Evolutionary conservation across 2,888 invertebrate genomes (phyloP), one percentile per base, ranked within the genome.

Genomic region (Anthrax anthrax): DNA sequence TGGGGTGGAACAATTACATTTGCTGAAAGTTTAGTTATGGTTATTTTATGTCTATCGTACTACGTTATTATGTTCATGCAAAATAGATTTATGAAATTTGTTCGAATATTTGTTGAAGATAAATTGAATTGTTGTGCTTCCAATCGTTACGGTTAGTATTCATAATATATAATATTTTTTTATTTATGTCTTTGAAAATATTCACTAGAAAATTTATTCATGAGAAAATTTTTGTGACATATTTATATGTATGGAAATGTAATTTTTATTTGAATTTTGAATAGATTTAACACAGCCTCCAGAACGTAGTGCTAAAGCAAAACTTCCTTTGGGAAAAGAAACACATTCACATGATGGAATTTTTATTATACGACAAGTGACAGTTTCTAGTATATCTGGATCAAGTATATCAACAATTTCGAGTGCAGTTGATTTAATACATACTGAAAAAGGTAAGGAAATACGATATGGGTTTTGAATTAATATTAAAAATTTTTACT

Each of bases 1-100:
- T 83, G 83, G 78, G 91, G 91, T 56, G 81, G 81, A 2, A 66
- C 69, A 47, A 76, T 94, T 27, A 77, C 76, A 50, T 90, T 89
- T 83, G 81, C 76, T 57, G 92, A 91, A 63, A 81, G 86, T 0
- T 57, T 80, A 39, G 65, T 80, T 1, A 75, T 92, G 50, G 76
- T 84, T 53, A 61, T 79, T 1, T 69, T 87, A n/a, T 85, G 90
- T 58, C 62, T 82, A 38, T 54, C 77, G 4, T 92, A 91, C 66
- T 82, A 85, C 63, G 54, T 77, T 10, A 56, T 85, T 1, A 79
- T 87, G 70, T 84, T 86, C 60, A 77, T 79, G 57, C 81, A 80
- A 56, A 66, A 70, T 46, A 71, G 72, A 56, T 65, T 76, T 44
- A 69, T 71, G 57, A 69, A 63, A 3, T 58, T 60, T 42, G 62